Percentiles rank a stretch among this genome's conserved stretches.
These are phyloP conservation scores for Enteromius afrohamiltoni DNA, from an alignment of 2,797 vertebrate genomes.

Conservation along the genomic window DNA sequence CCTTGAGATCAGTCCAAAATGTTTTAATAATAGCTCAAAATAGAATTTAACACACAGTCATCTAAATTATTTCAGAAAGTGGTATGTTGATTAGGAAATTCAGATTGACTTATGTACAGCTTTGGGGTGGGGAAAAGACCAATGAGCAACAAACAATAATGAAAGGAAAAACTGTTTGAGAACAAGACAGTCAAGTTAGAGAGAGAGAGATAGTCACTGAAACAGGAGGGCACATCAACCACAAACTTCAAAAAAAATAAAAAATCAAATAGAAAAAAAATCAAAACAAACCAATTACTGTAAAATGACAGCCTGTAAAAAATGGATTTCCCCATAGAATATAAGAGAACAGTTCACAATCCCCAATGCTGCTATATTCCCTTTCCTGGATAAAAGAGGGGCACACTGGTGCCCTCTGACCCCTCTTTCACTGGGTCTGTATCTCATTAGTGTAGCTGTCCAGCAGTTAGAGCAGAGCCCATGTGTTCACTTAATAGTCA, in stretches of 20 bases:
- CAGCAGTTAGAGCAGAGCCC: constrained; percentile 9
- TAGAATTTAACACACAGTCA: constrained; percentile 83
- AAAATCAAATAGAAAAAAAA: constrained; percentile 36
- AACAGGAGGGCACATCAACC: constrained; percentile 70
- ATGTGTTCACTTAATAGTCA: constrained; percentile 35
- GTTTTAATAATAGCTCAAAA: constrained; percentile 87
- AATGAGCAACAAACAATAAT: constrained; percentile 55
- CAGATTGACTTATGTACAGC: constrained; percentile 68
- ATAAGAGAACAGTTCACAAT: constrained; percentile 40
- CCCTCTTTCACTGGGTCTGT: constrained; percentile 18
- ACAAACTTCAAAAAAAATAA: constrained; percentile 65
- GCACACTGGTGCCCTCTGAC: constrained; percentile 3
- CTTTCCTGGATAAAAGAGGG: constrained; percentile 24
- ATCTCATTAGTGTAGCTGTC: constrained; percentile 13
- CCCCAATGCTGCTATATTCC: constrained; percentile 21
- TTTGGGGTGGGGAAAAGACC: constrained; percentile 63
- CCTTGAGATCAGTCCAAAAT: constrained; percentile 74
- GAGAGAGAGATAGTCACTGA: constrained; percentile 50
- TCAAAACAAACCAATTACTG: constrained; percentile 65
- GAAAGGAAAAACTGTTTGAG: constrained; percentile 60
- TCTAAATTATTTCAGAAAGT: constrained; percentile 71
- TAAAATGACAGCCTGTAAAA: constrained; percentile 62
- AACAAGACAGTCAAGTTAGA: constrained; percentile 48
- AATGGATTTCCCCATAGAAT: constrained; percentile 59
- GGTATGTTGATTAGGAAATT: constrained; percentile 68